A percentile compares a stretch with the other conserved stretches of the same genome.
phyloP scores from a whole-genome alignment of 1,140 invertebrate species.

The Lepidurus packardi region DNA sequence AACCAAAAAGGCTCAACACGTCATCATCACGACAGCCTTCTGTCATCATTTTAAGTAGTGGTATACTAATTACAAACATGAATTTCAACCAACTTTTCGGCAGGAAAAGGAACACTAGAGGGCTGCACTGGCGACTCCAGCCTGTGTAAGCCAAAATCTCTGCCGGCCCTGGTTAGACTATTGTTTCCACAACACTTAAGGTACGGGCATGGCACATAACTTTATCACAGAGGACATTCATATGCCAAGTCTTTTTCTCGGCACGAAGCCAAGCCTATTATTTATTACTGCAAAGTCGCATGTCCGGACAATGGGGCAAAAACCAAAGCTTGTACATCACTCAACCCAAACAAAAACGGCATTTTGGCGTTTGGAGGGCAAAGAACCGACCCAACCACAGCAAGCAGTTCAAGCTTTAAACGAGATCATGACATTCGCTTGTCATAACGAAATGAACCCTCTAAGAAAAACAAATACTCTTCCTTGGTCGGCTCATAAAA shows the following conservation, averaged over 20 bases:
- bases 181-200: background rate
- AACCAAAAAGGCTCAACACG: too few relatives aligned
- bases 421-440: too few relatives aligned
- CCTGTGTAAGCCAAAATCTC: background rate
- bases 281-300: conserved; percentile 10
- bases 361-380: background rate
- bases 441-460: too few relatives aligned
- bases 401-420: too few relatives aligned
- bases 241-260: background rate
- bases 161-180: background rate
- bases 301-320: background rate
- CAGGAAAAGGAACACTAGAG: too few relatives aligned
- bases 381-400: background rate
- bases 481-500: background rate
- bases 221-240: conserved; percentile 4
- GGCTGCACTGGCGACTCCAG: too few relatives aligned
- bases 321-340: background rate
- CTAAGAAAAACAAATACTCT: background rate
- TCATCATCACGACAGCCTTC: too few relatives aligned
- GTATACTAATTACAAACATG: too few relatives aligned
- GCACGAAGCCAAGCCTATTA: background rate
- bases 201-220: background rate
- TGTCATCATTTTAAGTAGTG: too few relatives aligned
- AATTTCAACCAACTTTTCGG: too few relatives aligned
- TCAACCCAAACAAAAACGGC: background rate